Base-by-base conservation (phyloP, 35 echinoderm and acorn worm genomes). In the Diadema setosum region DNA sequence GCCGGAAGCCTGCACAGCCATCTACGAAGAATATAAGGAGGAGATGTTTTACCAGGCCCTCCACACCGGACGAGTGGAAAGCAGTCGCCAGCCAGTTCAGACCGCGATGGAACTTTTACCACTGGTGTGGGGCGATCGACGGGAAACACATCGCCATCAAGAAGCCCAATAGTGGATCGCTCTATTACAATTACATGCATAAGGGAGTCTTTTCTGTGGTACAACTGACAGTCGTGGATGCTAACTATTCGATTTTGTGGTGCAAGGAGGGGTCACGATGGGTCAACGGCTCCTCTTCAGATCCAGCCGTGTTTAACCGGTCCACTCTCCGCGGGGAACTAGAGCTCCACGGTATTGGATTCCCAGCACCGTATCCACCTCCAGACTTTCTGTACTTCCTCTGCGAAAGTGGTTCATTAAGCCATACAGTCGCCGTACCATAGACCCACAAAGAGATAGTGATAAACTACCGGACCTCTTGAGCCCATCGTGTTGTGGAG, bases 301-400 rank as follows among this genome's bases (percentile, higher is more conserved):
- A n/a, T n/a, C n/a, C n/a, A n/a, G n/a, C n/a, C n/a, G n/a, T n/a
- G n/a, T n/a, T n/a, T n/a, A n/a, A n/a, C n/a, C n/a, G n/a, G n/a
- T n/a, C n/a, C n/a, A n/a, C n/a, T n/a, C n/a, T n/a, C n/a, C n/a
- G n/a, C n/a, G n/a, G n/a, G n/a, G n/a, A n/a, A n/a, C n/a, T n/a
- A n/a, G n/a, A n/a, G n/a, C n/a, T n/a, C n/a, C n/a, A n/a, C n/a
- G n/a, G n/a, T n/a, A n/a, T n/a, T n/a, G n/a, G n/a, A n/a, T n/a
- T n/a, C n/a, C n/a, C n/a, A n/a, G n/a, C n/a, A n/a, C n/a, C n/a
- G n/a, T n/a, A n/a, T n/a, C n/a, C n/a, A n/a, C n/a, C n/a, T n/a
- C n/a, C n/a, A n/a, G n/a, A n/a, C n/a, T n/a, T n/a, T n/a, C n/a
- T 83, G 87, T 76, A 21, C 60, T 89, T 89, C 12, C 75, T 39